Base-by-base conservation (phyloP, 2,888 invertebrate species). In the Polydrusus cervinus region DNA sequence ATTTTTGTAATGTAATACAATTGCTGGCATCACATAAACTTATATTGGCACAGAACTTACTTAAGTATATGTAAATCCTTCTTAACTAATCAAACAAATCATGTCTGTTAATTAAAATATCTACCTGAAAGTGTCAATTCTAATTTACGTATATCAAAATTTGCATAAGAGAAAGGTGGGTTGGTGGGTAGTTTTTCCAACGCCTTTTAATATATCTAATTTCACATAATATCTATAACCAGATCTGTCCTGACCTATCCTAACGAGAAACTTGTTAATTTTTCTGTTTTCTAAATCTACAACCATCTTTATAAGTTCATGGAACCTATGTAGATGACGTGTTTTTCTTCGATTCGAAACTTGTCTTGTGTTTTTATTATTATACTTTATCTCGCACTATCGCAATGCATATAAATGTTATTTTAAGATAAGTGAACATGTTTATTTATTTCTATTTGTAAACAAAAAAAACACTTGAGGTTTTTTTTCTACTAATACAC, bases 141-240 rank as follows among this genome's bases (percentile, higher is more conserved):
- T 30, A 60, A 60, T 38, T 38, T 60, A 14, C 60, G 10, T 60
- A 11, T 38, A 14, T 40, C 14, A 18, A 40, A 34, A 60, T 60
- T 60, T 60, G 38, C 60, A 60, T 60, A 60, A 16, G 60, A 60
- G 60, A 60, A 60, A 38, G 34, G 60, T 60, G 38, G 11, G 1
- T 7, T 14, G 38, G n/a, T n/a, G n/a, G n/a, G n/a, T n/a, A n/a
- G n/a, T n/a, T 34, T 60, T 60, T 49, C 16, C 16, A 49, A 49
- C 9, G 3, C n/a, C 18, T 14, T 14, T 40, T 25, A 25, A 38
- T 60, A 6, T 53, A 20, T 18, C 20, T 14, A 5, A 8, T 53
- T 53, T 40, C 9, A 2, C 40, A 1, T 9, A 40, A 40, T 13
- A 53, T 13, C 18, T 20, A 20, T 18, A 53, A 53, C 20, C 53